These are phyloP conservation scores for Gadus chalcogrammus DNA, from an alignment of 2,113 vertebrate genomes.

Conservation along the genomic window DNA sequence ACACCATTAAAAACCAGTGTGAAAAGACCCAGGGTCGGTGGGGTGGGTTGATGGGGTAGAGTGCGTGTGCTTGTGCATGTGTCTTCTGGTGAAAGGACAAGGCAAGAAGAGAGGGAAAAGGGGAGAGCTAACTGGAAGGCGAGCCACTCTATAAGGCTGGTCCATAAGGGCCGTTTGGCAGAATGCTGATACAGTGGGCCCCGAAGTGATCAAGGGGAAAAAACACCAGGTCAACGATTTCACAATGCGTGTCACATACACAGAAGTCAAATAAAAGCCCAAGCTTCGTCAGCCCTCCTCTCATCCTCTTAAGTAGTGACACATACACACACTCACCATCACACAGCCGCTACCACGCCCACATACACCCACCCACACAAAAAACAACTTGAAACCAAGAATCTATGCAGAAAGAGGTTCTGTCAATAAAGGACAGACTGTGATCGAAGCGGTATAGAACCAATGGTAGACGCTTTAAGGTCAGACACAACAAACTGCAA, in stretches of 20 bases:
- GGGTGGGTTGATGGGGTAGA: not conserved
- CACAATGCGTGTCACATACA: not conserved
- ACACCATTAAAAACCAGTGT: not conserved
- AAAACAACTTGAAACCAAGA: too few species aligned
- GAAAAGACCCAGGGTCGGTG: not conserved
- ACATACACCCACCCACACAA: too few species aligned
- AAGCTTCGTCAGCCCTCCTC: constrained; percentile 4
- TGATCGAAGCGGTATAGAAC: too few species aligned
- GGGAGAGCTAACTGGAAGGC: not conserved
- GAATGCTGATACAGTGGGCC: constrained; percentile 7
- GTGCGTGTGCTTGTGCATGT: not conserved
- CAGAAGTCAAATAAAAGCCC: not conserved
- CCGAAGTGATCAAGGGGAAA: not conserved
- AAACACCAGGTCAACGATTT: not conserved
- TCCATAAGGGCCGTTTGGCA: not conserved
- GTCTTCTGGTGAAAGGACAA: not conserved
- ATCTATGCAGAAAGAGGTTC: too few species aligned
- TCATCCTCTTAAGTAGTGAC: not conserved
- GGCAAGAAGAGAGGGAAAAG: constrained; percentile 1
- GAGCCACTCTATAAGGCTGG: not conserved
- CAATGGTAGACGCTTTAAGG: too few species aligned
- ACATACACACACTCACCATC: constrained; percentile 7
- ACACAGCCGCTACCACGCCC: too few species aligned
- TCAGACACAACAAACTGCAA: too few species aligned
- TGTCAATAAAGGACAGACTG: too few species aligned